Percentiles rank a stretch among this genome's conserved stretches.
These are phyloP conservation scores for Solenopsis fugax DNA, from an alignment of 1,140 invertebrate genomes.

Conservation along the genomic window DNA sequence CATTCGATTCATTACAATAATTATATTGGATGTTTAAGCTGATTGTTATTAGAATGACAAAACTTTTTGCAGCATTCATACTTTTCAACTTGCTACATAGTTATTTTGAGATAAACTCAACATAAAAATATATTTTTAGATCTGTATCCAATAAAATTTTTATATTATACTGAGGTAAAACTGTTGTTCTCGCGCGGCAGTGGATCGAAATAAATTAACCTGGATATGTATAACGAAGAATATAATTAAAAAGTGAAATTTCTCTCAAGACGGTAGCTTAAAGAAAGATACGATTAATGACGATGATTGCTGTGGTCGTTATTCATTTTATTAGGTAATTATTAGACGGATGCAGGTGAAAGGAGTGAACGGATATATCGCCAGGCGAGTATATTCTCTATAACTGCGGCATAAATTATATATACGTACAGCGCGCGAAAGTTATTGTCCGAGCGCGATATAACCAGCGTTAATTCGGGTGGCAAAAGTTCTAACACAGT, in stretches of 20 bases:
- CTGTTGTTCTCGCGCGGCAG: too few species aligned
- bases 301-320: neutral
- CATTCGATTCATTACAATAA: too few species aligned
- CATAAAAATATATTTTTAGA: too few species aligned
- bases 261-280: neutral
- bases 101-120: too few species aligned
- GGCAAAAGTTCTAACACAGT: conserved; percentile 59
- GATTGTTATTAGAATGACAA: too few species aligned
- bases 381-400: conserved; percentile 20
- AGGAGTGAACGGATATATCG: conserved; percentile 5
- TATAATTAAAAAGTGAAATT: neutral
- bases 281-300: neutral
- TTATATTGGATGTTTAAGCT: too few species aligned
- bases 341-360: conserved; percentile 32
- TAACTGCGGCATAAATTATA: conserved; percentile 42
- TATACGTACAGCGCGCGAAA: conserved; percentile 26
- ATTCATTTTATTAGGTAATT: conserved; percentile 25
- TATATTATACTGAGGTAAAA: too few species aligned
- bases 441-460: conserved; percentile 52
- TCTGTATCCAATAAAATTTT: too few species aligned
- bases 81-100: too few species aligned
- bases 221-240: neutral
- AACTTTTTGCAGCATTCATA: too few species aligned
- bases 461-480: conserved; percentile 60
- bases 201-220: too few species aligned